These are phyloP conservation scores for Isaurus tuberculatus DNA, from an alignment of 92 coral and sea anemone genomes.

Conservation along the genomic window DNA sequence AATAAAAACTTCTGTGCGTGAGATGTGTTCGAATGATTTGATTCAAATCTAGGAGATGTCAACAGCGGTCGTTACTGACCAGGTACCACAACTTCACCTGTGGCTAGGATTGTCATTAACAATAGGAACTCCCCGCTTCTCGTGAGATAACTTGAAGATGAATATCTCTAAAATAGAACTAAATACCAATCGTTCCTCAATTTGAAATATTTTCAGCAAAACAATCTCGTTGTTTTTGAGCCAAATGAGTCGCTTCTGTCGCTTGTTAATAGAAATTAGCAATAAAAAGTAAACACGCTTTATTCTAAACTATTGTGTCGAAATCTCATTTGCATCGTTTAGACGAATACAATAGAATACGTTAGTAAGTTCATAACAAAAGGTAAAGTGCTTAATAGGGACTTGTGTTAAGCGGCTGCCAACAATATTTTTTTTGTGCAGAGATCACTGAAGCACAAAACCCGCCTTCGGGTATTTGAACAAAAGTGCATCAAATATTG, in stretches of 20 bases:
- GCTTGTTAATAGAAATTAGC: conserved; percentile 29
- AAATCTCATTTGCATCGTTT: conserved; percentile 40
- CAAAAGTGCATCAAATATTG: conserved; percentile 14
- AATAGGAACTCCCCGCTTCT: conserved; percentile 1
- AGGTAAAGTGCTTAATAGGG: conserved; percentile 38
- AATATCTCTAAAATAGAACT: not conserved
- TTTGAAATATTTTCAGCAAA: not conserved
- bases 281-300: conserved; percentile 30
- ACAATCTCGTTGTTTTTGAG: not conserved
- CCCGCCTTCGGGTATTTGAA: conserved; percentile 38
- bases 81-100: conserved; percentile 4
- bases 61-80: not conserved
- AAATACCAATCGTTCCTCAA: conserved; percentile 28
- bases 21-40: not conserved
- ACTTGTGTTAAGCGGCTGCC: conserved; percentile 21
- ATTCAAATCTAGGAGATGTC: not conserved
- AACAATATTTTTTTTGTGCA: conserved; percentile 37
- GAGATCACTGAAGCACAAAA: conserved; percentile 33
- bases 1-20: not conserved
- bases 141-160: conserved; percentile 13
- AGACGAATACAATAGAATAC: conserved; percentile 18
- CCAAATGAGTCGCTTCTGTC: conserved; percentile 8
- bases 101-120: conserved; percentile 19
- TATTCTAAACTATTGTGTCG: conserved; percentile 19
- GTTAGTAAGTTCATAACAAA: conserved; percentile 19